These are phyloP conservation scores for Megaceryle maxima DNA, from an alignment of 2,113 vertebrate species.

Conservation along the genomic window DNA sequence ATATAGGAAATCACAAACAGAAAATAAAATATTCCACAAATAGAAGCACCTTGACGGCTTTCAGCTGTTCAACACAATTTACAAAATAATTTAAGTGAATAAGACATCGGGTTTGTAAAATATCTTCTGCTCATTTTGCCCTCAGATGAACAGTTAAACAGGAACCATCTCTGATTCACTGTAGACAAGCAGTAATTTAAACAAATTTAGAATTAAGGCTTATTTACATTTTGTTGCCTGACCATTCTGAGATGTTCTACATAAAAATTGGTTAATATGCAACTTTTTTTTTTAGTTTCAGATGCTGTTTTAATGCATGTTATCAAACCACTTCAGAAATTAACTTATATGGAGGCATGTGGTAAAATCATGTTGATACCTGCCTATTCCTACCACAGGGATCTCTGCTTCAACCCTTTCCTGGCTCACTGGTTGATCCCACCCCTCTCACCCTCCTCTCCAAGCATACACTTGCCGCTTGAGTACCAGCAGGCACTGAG, in stretches of 20 bases:
- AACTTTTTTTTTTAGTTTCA: neutral
- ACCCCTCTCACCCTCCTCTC: neutral
- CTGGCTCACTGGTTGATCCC: neutral
- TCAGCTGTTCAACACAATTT: neutral
- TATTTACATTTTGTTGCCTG: neutral
- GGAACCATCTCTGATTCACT: neutral
- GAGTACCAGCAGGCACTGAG: neutral
- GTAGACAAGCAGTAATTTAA: neutral
- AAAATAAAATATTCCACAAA: neutral
- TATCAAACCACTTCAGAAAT: neutral
- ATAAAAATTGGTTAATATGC: neutral
- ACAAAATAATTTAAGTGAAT: neutral
- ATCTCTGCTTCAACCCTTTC: neutral
- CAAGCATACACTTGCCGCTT: rapidly evolving
- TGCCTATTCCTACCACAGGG: neutral
- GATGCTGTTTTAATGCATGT: neutral
- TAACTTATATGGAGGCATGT: rapidly evolving
- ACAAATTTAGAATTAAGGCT: neutral
- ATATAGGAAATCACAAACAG: neutral
- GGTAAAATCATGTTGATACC: neutral
- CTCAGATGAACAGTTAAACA: neutral
- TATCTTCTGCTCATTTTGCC: neutral
- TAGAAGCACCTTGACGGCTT: neutral
- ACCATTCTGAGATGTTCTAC: neutral
- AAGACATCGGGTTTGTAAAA: neutral